Percentiles rank a stretch among this genome's conserved stretches.
Evolutionary conservation across 2,888 invertebrate genomes (phyloP).

Genomic region (Congeria kusceri): DNA sequence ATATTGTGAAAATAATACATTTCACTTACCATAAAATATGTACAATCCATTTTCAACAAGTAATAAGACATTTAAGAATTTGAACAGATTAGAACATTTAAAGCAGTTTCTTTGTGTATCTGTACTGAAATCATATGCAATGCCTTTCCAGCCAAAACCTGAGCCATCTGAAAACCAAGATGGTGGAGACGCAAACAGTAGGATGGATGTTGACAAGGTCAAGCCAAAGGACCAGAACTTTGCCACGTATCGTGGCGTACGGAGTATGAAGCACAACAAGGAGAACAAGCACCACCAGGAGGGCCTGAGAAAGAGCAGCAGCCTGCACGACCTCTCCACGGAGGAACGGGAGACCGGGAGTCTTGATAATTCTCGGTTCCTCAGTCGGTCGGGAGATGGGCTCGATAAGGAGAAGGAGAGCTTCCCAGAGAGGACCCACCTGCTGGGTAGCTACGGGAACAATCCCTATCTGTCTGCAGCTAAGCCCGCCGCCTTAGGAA

Average conservation of each 20-base stretch:
- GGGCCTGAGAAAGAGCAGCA: conserved; percentile 82
- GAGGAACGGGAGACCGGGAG: conserved; percentile 61
- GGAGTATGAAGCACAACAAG: conserved; percentile 82
- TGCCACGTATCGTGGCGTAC: conserved; percentile 81
- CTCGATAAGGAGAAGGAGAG: conserved; percentile 64
- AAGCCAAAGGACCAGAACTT: conserved; percentile 71
- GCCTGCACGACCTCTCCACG: conserved; percentile 80
- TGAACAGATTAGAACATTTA: no score
- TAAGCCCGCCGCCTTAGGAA: conserved; percentile 36
- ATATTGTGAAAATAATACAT: no score
- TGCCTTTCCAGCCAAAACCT: conserved; percentile 48
- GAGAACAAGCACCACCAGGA: conserved; percentile 81
- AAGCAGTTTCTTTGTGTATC: background rate
- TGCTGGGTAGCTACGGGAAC: conserved; percentile 65
- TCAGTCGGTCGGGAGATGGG: conserved; percentile 80
- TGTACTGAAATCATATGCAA: conserved; percentile 1
- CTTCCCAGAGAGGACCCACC: conserved; percentile 48
- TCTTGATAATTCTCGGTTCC: conserved; percentile 72
- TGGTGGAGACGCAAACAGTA: conserved; percentile 43
- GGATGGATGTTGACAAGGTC: conserved; percentile 73
- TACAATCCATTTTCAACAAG: no score
- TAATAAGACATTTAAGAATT: no score
- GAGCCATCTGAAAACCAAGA: conserved; percentile 23
- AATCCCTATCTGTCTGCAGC: conserved; percentile 74
- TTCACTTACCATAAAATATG: no score